Conservation (phyloP, 2,797 vertebrate genomes). For the Fringilla coelebs region DNA sequence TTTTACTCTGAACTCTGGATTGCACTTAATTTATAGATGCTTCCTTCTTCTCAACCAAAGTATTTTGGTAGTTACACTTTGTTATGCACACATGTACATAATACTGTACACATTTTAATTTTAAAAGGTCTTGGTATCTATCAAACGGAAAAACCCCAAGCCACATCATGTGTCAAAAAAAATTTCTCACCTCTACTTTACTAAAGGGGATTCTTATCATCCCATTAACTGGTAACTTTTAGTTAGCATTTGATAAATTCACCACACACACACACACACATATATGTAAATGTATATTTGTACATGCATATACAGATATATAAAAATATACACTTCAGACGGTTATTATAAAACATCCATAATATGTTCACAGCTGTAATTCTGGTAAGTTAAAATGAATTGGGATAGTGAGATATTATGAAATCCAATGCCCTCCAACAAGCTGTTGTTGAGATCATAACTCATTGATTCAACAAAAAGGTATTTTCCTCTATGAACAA, state of each 20-base stretch:
- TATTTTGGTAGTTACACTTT: not conserved
- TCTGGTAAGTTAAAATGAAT: not conserved
- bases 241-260: not conserved
- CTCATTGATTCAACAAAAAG: not conserved
- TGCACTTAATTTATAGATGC: not conserved
- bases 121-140: not conserved
- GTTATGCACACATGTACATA: not conserved
- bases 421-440: not conserved
- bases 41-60: not conserved
- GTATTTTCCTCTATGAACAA: not conserved
- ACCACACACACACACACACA: not conserved
- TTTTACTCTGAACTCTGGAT: not conserved
- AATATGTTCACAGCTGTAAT: not conserved
- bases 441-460: not conserved
- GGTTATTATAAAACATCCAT: not conserved
- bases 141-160: not conserved
- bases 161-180: not conserved
- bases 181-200: not conserved
- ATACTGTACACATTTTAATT: not conserved
- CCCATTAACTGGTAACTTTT: not conserved
- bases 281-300: accelerated
- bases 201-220: not conserved
- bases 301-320: not conserved
- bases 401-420: not conserved
- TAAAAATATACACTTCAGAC: not conserved